Base-by-base conservation (phyloP, 1,140 invertebrate genomes). In the Scaptomyza montana region DNA sequence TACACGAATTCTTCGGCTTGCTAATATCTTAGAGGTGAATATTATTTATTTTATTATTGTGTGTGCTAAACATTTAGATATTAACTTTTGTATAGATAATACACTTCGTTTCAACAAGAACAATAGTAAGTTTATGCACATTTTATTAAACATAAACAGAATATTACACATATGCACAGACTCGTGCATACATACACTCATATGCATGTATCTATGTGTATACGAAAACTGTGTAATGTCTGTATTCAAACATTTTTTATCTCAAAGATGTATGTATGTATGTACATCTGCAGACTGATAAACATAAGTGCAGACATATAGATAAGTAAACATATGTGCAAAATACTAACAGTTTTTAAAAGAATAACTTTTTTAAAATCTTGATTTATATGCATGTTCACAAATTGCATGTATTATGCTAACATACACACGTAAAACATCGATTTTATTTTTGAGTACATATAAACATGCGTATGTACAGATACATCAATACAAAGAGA, bases 371-470 rank as follows among this genome's bases (percentile, higher is more conserved):
- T 41, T n/a, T 41, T 41, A n/a, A 43, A 2, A 9, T 36, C 33
- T 6, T 36, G 7, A 43, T 43, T 5, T n/a, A 12, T 13, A 5
- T 43, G 10, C 39, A n/a, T n/a, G 10, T n/a, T 43, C 12, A 43
- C 5, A 43, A n/a, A 43, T 43, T 43, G 36, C 3, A 12, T 43
- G 12, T 5, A 43, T 43, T 12, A 33, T 43, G 39, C 33, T 9
- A 36, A 36, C 39, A 43, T n/a, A n/a, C 33, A 43, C 39, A 43
- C 12, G 21, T 33, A 33, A 43, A 43, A 43, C 39, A 43, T 43
- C 39, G 39, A 43, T 43, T 43, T 43, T 43, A 43, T 43, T 43
- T 43, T 43, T 43, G 39, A 43, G 39, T 43, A 43, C 39, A 43
- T 43, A n/a, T 43, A 43, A 43, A 43, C 39, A 43, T 43, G 39